phyloP scores from a whole-genome alignment of 2,113 vertebrate genomes.

The Pelodiscus sinensis region DNA sequence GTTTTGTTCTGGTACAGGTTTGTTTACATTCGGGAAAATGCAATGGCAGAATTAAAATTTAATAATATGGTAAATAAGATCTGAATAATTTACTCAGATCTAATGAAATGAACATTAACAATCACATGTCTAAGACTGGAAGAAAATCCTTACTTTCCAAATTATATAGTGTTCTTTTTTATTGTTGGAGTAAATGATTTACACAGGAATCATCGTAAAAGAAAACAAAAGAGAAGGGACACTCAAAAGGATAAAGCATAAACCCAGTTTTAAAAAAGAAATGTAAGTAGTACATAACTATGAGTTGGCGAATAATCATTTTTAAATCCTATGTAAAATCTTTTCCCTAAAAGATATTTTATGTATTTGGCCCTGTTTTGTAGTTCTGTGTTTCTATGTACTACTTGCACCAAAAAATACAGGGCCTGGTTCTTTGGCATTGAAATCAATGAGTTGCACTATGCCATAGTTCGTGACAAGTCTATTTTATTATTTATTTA shows the following conservation, averaged over 20 bases:
- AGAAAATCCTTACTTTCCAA: constrained; percentile 1
- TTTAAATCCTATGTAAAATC: background rate
- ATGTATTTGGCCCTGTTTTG: background rate
- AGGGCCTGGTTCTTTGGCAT: background rate
- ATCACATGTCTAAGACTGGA: constrained; percentile 12
- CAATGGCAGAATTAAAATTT: constrained; percentile 79
- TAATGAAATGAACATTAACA: constrained; percentile 69
- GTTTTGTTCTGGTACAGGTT: constrained; percentile 60
- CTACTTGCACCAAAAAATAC: background rate
- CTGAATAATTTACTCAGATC: constrained; percentile 78
- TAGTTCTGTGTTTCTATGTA: background rate
- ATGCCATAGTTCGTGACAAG: background rate
- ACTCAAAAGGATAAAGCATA: background rate
- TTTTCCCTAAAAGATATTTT: background rate
- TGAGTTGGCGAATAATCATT: background rate
- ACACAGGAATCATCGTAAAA: background rate
- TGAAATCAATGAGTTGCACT: constrained; percentile 10
- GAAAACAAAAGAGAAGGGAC: background rate
- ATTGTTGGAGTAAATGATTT: background rate
- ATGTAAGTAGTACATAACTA: background rate
- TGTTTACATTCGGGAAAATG: constrained; percentile 73
- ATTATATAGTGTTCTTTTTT: background rate
- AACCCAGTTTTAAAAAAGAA: background rate
- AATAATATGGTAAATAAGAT: constrained; percentile 78
- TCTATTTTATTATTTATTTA: background rate